These are phyloP conservation scores for Siphlonurus alternatus DNA, from an alignment of 2,888 invertebrate genomes.

Conservation along the genomic window DNA sequence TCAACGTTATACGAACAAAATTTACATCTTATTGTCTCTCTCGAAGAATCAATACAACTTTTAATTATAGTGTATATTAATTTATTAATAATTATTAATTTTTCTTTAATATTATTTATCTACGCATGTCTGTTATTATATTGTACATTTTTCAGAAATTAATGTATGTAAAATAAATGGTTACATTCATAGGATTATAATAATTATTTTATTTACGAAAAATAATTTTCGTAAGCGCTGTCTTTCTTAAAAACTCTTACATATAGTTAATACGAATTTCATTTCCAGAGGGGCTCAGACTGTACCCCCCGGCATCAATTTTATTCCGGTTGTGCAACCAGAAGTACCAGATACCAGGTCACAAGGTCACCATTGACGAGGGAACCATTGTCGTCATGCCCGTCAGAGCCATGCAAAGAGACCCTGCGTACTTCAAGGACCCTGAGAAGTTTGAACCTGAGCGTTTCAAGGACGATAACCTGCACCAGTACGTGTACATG, in stretches of 20 bases:
- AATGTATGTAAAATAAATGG: too few species aligned
- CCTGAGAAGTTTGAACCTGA: constrained; percentile 39
- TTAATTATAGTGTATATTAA: too few species aligned
- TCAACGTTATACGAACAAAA: too few species aligned
- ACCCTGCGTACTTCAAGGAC: constrained; percentile 35
- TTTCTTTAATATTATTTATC: too few species aligned
- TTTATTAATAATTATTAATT: too few species aligned
- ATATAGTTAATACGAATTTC: neutral
- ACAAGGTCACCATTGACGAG: constrained; percentile 30
- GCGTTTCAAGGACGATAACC: constrained; percentile 32
- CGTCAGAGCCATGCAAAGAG: constrained; percentile 37
- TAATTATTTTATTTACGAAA: too few species aligned
- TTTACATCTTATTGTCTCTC: too few species aligned
- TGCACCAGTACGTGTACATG: constrained; percentile 29
- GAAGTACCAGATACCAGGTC: constrained; percentile 31
- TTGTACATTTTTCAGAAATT: too few species aligned
- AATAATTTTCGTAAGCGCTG: neutral
- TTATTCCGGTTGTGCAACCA: constrained; percentile 33
- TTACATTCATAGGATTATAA: too few species aligned
- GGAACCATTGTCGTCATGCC: constrained; percentile 36
- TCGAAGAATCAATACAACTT: too few species aligned
- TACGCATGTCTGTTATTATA: too few species aligned
- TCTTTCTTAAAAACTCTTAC: neutral
- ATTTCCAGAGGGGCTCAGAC: neutral
- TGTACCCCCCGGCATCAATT: constrained; percentile 36